These are phyloP conservation scores for Agriotes lineatus DNA, from an alignment of 2,888 invertebrate genomes.

Conservation along the genomic window DNA sequence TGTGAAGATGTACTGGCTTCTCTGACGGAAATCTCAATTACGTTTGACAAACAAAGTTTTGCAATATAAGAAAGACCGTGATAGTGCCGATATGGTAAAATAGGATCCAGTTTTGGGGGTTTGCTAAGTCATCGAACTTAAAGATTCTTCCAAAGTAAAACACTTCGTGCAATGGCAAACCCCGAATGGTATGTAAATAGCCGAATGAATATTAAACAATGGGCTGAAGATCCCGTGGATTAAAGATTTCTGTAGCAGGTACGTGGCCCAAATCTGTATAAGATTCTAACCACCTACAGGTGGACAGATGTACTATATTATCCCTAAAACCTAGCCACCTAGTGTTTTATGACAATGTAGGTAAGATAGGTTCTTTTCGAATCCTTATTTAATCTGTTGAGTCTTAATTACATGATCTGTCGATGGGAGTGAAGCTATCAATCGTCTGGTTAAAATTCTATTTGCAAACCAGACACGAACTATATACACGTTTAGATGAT, in stretches of 20 bases:
- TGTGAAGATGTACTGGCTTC: not conserved
- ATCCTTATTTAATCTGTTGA: too few species aligned
- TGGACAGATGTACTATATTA: too few species aligned
- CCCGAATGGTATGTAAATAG: not conserved
- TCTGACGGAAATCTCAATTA: not conserved
- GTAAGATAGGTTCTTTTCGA: too few species aligned
- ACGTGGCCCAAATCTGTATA: too few species aligned
- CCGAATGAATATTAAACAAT: not conserved
- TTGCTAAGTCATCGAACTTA: not conserved
- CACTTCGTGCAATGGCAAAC: not conserved
- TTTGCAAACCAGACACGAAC: too few species aligned
- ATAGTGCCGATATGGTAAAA: not conserved
- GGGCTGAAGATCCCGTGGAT: not conserved
- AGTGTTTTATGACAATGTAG: too few species aligned
- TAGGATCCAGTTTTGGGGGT: not conserved
- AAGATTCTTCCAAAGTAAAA: not conserved
- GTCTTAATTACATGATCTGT: too few species aligned
- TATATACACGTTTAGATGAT: too few species aligned
- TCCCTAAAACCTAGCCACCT: too few species aligned
- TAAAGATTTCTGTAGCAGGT: not conserved
- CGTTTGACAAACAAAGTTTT: not conserved
- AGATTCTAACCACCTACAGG: too few species aligned
- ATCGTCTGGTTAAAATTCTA: too few species aligned
- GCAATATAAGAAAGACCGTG: not conserved
- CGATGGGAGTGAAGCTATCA: too few species aligned